Conservation (phyloP, 2,113 vertebrate genomes). For the Trematocara marginatum region DNA sequence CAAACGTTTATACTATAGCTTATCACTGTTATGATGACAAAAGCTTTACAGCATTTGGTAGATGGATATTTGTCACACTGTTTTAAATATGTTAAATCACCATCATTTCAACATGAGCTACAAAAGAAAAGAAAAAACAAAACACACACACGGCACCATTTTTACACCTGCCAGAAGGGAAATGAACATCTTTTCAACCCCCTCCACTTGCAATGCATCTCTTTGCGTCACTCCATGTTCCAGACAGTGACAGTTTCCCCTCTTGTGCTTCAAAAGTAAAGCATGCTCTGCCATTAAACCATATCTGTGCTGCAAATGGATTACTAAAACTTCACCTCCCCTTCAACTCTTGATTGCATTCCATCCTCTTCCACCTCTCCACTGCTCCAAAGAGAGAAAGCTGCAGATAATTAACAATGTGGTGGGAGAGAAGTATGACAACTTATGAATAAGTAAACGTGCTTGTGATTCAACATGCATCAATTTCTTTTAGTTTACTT, state of each 20-base stretch:
- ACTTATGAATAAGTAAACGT: constrained; percentile 37
- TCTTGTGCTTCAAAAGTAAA: background rate
- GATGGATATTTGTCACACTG: background rate
- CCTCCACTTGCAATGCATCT: background rate
- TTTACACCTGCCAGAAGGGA: background rate
- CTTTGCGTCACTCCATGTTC: background rate
- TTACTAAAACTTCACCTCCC: constrained; percentile 3
- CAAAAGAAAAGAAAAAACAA: background rate
- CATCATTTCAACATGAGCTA: background rate
- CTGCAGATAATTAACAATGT: constrained; percentile 37
- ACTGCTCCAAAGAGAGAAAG: background rate
- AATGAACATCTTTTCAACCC: background rate
- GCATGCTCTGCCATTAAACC: background rate
- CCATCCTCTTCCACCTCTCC: background rate
- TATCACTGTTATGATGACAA: background rate
- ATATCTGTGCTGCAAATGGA: background rate
- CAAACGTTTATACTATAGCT: background rate
- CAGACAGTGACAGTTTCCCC: background rate
- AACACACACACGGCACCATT: background rate
- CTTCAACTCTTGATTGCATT: constrained; percentile 11
- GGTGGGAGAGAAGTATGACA: constrained; percentile 5
- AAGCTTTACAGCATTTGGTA: background rate
- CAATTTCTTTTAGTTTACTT: background rate
- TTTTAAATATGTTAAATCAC: background rate
- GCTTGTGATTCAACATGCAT: background rate